Conservation (phyloP, 2,797 vertebrate species). For the Malurus leucopterus region DNA sequence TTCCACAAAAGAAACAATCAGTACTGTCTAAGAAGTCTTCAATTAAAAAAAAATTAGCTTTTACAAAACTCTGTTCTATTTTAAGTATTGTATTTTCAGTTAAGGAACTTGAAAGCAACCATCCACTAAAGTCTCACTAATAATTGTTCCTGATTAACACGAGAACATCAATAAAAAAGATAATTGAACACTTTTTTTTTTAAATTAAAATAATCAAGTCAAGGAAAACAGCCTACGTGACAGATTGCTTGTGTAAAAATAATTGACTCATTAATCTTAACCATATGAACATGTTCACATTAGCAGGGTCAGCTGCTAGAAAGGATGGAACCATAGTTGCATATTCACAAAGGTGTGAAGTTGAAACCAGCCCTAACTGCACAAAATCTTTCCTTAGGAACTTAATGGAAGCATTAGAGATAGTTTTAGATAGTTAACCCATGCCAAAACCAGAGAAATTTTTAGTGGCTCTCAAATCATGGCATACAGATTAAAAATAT, state of each 20-base stretch:
- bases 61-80: conserved; percentile 12
- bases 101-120: conserved; percentile 25
- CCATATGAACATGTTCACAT: conserved; percentile 64
- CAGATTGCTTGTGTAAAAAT: conserved; percentile 68
- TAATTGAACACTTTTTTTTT: conserved; percentile 59
- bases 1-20: neutral
- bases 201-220: conserved; percentile 72
- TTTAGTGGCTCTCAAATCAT: neutral
- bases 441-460: neutral
- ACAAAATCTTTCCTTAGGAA: conserved; percentile 1
- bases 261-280: conserved; percentile 78
- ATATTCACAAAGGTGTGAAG: conserved; percentile 41
- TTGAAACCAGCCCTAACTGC: conserved; percentile 26
- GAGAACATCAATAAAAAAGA: conserved; percentile 59
- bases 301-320: conserved; percentile 63
- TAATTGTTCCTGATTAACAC: conserved; percentile 69
- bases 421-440: neutral
- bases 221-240: conserved; percentile 67
- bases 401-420: conserved; percentile 3
- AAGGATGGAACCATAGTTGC: conserved; percentile 24
- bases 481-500: neutral
- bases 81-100: conserved; percentile 56
- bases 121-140: conserved; percentile 50
- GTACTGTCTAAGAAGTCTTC: conserved; percentile 25
- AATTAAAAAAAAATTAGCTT: conserved; percentile 23